Conservation (phyloP, 2,888 invertebrate genomes). For the Peribatodes rhomboidaria region DNA sequence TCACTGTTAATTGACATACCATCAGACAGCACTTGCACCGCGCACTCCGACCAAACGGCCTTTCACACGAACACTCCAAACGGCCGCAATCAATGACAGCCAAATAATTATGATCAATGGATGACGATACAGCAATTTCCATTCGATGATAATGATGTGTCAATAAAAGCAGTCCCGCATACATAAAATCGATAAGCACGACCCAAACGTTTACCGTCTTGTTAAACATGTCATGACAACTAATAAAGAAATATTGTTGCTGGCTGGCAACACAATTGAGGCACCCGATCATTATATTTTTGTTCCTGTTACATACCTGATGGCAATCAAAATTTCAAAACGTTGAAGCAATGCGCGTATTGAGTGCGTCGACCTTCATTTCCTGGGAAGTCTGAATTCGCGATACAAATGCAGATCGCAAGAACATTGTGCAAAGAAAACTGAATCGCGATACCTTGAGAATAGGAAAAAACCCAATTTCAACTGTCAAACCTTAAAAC, state of each 20-base stretch:
- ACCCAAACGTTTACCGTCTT: conserved; percentile 59
- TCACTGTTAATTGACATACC: conserved; percentile 70
- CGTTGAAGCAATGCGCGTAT: conserved; percentile 64
- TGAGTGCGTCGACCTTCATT: conserved; percentile 67
- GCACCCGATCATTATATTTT: conserved; percentile 61
- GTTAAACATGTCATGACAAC: conserved; percentile 63
- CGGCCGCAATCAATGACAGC: conserved; percentile 64
- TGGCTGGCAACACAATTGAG: conserved; percentile 62
- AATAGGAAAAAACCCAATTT: neutral
- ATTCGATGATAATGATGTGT: conserved; percentile 73
- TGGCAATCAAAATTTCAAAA: conserved; percentile 65
- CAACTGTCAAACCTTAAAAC: neutral
- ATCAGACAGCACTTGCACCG: conserved; percentile 56
- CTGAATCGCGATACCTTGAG: neutral
- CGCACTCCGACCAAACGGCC: conserved; percentile 33
- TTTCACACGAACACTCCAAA: conserved; percentile 38
- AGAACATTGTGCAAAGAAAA: conserved; percentile 37
- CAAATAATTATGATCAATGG: conserved; percentile 70
- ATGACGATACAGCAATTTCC: conserved; percentile 68
- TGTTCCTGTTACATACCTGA: conserved; percentile 65
- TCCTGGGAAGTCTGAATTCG: conserved; percentile 48
- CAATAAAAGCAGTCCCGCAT: conserved; percentile 68
- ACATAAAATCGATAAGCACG: conserved; percentile 68
- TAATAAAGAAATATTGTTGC: conserved; percentile 62
- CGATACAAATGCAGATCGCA: conserved; percentile 45